A percentile compares a stretch with the other conserved stretches of the same genome.
These are phyloP conservation scores for Lasioglossum vierecki DNA, from an alignment of 2,888 invertebrate genomes.

Conservation along the genomic window DNA sequence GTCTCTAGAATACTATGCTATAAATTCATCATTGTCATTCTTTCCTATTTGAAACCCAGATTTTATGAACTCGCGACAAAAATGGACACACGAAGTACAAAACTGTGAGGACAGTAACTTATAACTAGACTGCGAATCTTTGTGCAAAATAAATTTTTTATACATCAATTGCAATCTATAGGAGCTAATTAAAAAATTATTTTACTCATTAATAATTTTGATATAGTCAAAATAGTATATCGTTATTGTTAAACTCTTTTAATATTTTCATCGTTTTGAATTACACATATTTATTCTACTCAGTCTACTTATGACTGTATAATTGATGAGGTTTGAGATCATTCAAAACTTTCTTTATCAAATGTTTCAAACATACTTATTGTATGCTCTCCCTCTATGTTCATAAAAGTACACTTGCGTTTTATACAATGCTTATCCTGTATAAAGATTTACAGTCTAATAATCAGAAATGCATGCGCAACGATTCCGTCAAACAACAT, in stretches of 20 bases:
- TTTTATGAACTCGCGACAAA: background rate
- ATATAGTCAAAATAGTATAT: too few relatives aligned
- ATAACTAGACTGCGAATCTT: too few relatives aligned
- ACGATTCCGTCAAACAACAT: background rate
- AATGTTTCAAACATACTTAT: background rate
- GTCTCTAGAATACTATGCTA: background rate
- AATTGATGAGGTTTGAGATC: background rate
- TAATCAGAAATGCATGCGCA: background rate
- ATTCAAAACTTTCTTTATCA: too few relatives aligned
- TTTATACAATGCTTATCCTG: background rate
- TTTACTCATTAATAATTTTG: too few relatives aligned
- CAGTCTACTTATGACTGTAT: too few relatives aligned
- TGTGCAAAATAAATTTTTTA: too few relatives aligned
- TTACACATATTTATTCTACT: too few relatives aligned
- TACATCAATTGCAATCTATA: too few relatives aligned
- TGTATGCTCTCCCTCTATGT: background rate
- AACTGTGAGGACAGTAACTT: background rate
- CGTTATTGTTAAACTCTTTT: too few relatives aligned
- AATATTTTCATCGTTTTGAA: too few relatives aligned
- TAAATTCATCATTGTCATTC: background rate
- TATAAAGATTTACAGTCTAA: background rate
- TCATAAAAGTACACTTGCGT: background rate
- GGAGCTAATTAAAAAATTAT: too few relatives aligned
- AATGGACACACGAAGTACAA: background rate
- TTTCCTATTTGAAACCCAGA: background rate